Evolutionary conservation across 2,113 vertebrate species (phyloP).

Genomic region (Cyanistes caeruleus): DNA sequence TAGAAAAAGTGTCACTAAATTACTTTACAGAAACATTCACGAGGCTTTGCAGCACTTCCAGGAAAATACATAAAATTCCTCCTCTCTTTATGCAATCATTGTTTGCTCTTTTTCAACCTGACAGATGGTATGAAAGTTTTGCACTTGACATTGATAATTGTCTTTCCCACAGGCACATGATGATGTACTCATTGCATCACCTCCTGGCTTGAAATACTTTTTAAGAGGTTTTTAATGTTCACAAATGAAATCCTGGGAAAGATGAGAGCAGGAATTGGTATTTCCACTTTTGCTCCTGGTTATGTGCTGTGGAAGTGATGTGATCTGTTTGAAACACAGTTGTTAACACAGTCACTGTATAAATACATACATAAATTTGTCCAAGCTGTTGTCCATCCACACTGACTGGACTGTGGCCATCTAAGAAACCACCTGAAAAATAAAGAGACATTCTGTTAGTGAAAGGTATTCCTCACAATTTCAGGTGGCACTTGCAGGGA

Average conservation of each 20-base stretch:
- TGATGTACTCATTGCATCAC: not conserved
- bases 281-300: constrained; percentile 2
- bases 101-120: not conserved
- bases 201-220: not conserved
- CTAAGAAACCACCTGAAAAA: not conserved
- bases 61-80: not conserved
- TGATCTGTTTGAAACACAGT: not conserved
- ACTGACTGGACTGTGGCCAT: not conserved
- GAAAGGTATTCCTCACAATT: not conserved
- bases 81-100: not conserved
- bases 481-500: not conserved
- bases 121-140: not conserved
- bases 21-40: not conserved
- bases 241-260: not conserved
- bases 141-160: not conserved
- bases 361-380: not conserved
- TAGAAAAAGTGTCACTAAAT: not conserved
- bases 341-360: accelerated
- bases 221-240: not conserved
- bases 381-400: not conserved
- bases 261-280: constrained; percentile 11
- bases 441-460: not conserved
- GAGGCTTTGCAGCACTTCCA: not conserved
- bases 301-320: not conserved
- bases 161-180: not conserved